Percentiles rank a stretch among this genome's conserved stretches.
Evolutionary conservation across 2,113 vertebrate species (phyloP).

Genomic region (Aleadryas rufinucha): DNA sequence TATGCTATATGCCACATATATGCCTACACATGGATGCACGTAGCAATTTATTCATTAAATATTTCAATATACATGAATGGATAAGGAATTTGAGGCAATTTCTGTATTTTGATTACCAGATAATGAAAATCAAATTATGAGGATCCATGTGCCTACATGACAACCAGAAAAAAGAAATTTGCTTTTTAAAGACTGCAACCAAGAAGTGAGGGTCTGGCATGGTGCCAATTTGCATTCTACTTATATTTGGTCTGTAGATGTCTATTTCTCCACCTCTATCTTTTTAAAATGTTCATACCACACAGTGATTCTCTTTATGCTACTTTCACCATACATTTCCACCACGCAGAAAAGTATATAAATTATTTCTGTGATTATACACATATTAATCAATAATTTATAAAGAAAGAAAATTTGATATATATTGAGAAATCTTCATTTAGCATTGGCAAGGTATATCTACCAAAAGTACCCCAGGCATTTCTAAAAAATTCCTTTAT

Average conservation of each 20-base stretch:
- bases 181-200: background rate
- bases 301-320: background rate
- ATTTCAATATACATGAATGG: background rate
- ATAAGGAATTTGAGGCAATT: background rate
- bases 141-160: background rate
- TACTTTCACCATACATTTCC: background rate
- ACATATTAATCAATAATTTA: background rate
- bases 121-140: background rate
- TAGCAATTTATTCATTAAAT: background rate
- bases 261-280: background rate
- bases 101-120: background rate
- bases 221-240: background rate
- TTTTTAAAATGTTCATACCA: background rate
- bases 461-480: background rate
- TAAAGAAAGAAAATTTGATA: background rate
- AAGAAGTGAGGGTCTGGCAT: background rate
- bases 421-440: background rate
- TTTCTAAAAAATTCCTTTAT: background rate
- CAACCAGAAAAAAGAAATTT: background rate
- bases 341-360: background rate
- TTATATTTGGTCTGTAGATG: background rate
- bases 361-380: background rate
- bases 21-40: background rate
- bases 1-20: background rate
- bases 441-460: background rate